Evolutionary conservation across 1,140 invertebrate genomes (phyloP).

Genomic region (Sitobion miscanthi): DNA sequence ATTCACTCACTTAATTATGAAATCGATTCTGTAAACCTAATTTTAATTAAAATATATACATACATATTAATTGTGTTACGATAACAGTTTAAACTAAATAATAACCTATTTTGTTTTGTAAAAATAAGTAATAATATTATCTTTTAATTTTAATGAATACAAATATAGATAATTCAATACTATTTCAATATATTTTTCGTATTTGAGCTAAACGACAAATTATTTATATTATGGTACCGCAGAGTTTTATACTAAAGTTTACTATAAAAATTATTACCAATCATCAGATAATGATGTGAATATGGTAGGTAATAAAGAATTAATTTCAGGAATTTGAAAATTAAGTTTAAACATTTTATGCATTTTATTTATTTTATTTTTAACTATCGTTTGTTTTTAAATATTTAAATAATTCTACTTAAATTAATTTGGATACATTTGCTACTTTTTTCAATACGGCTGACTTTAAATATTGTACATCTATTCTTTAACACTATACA

Average conservation of each 20-base stretch:
- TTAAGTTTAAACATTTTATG: neutral
- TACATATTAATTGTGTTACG: neutral
- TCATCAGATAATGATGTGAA: neutral
- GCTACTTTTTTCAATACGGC: neutral
- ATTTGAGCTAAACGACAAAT: neutral
- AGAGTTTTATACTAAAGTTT: neutral
- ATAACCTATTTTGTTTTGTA: neutral
- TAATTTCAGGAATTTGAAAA: neutral
- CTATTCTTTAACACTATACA: neutral
- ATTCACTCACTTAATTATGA: neutral
- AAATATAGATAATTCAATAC: neutral
- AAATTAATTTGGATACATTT: neutral
- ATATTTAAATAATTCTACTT: neutral
- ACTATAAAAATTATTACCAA: neutral
- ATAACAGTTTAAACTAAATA: neutral
- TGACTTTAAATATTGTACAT: neutral
- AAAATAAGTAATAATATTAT: neutral
- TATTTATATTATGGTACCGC: neutral
- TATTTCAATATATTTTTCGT: neutral
- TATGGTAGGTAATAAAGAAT: neutral
- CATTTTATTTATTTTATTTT: neutral
- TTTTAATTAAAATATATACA: neutral
- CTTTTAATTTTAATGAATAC: neutral
- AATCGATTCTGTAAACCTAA: neutral
- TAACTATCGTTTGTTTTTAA: neutral